phyloP scores from a whole-genome alignment of 1,140 invertebrate genomes.

The Parapsyche elsis region DNA sequence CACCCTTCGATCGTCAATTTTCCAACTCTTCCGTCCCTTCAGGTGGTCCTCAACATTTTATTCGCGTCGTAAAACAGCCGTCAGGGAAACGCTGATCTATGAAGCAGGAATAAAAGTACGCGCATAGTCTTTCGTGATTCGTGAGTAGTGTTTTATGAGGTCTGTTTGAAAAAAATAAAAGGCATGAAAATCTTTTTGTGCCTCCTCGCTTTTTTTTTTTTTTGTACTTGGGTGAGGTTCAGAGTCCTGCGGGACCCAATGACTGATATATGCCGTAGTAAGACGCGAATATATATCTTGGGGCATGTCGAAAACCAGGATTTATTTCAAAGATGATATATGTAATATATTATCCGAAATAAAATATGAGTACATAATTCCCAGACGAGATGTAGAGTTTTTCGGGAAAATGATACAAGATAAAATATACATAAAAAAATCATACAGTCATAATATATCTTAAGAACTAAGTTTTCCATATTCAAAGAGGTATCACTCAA shows the following conservation, averaged over 20 bases:
- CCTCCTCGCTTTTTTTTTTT: not conserved
- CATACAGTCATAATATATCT: too few species aligned
- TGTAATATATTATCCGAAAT: too few species aligned
- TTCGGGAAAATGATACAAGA: too few species aligned
- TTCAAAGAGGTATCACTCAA: too few species aligned
- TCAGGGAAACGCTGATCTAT: too few species aligned
- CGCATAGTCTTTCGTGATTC: not conserved
- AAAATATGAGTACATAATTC: too few species aligned
- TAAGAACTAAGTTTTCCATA: too few species aligned
- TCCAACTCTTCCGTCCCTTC: not conserved
- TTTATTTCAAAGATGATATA: slow-evolving; percentile 8
- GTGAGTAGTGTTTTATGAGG: not conserved
- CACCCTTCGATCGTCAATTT: not conserved
- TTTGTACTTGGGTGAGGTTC: not conserved
- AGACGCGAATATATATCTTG: not conserved
- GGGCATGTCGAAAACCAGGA: not conserved
- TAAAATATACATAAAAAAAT: too few species aligned
- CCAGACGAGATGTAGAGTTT: too few species aligned
- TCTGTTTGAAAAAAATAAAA: not conserved
- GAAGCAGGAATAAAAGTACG: not conserved
- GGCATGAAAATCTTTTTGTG: not conserved
- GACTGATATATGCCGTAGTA: not conserved
- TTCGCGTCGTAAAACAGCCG: too few species aligned
- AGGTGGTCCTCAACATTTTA: too few species aligned
- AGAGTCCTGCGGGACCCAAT: not conserved